phyloP scores from a whole-genome alignment of 2,888 invertebrate species.

The Bedellia somnulentella region DNA sequence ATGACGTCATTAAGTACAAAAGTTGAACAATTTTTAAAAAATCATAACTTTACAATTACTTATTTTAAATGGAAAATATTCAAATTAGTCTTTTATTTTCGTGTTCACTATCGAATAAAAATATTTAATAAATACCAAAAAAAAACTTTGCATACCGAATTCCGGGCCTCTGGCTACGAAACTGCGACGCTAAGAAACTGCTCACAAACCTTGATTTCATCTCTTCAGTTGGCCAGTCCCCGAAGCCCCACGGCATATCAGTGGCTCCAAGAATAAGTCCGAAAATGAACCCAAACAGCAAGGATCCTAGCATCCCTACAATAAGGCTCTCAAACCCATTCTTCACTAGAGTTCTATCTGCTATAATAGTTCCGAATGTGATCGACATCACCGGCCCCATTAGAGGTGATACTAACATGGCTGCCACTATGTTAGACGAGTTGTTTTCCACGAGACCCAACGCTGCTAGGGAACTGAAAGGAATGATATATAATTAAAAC shows the following conservation, averaged over 20 bases:
- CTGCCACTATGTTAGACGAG: conserved; percentile 77
- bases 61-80: too few relatives aligned
- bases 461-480: conserved; percentile 75
- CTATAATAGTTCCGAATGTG: conserved; percentile 79
- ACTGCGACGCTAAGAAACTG: too few relatives aligned
- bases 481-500: background rate
- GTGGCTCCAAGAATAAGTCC: conserved; percentile 74
- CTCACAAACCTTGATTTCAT: conserved; percentile 79
- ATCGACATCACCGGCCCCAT: conserved; percentile 89
- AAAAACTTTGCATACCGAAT: too few relatives aligned
- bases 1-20: too few relatives aligned
- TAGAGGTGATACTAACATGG: conserved; percentile 75
- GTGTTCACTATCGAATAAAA: too few relatives aligned
- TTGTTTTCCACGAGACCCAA: conserved; percentile 82
- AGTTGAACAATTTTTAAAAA: too few relatives aligned
- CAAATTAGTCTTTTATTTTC: too few relatives aligned
- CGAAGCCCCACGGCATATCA: conserved; percentile 74
- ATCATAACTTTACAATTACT: too few relatives aligned
- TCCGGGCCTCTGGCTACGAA: too few relatives aligned
- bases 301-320: conserved; percentile 73
- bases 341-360: conserved; percentile 68
- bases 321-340: conserved; percentile 71
- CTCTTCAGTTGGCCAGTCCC: conserved; percentile 78
- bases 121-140: too few relatives aligned
- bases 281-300: conserved; percentile 77